Evolutionary conservation across 2,888 invertebrate species (phyloP).

Genomic region (Craniophora ligustri): DNA sequence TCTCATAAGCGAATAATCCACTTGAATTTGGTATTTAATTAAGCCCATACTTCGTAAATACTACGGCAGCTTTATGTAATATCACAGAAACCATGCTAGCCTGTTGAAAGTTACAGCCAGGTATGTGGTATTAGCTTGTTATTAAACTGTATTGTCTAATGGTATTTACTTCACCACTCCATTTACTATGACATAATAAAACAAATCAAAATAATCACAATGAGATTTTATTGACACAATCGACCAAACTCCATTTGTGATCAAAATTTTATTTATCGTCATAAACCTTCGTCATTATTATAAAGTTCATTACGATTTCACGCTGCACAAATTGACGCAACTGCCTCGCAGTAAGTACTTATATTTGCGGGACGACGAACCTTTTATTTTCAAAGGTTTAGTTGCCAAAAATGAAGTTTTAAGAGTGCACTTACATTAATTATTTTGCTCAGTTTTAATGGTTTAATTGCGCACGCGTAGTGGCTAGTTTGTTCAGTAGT

Average conservation of each 20-base stretch:
- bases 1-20: conserved; percentile 11
- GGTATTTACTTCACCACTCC: no score
- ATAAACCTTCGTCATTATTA: conserved; percentile 34
- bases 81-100: conserved; percentile 4
- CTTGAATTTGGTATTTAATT: conserved; percentile 36
- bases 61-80: conserved; percentile 10
- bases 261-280: conserved; percentile 24
- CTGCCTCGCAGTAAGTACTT: conserved; percentile 20
- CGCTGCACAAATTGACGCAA: conserved; percentile 27
- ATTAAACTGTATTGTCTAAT: no score
- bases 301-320: conserved; percentile 29
- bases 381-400: conserved; percentile 26
- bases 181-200: no score
- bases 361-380: conserved; percentile 4
- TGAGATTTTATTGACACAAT: no score
- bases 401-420: conserved; percentile 42
- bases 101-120: conserved; percentile 2
- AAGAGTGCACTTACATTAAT: conserved; percentile 30
- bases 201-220: no score
- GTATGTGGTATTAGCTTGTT: no score
- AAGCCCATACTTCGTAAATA: no score
- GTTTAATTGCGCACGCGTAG: conserved; percentile 4
- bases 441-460: conserved; percentile 1
- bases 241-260: conserved; percentile 41
- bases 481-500: neutral